These are phyloP conservation scores for Ranitomeya variabilis DNA, from an alignment of 2,113 vertebrate species.

Conservation along the genomic window DNA sequence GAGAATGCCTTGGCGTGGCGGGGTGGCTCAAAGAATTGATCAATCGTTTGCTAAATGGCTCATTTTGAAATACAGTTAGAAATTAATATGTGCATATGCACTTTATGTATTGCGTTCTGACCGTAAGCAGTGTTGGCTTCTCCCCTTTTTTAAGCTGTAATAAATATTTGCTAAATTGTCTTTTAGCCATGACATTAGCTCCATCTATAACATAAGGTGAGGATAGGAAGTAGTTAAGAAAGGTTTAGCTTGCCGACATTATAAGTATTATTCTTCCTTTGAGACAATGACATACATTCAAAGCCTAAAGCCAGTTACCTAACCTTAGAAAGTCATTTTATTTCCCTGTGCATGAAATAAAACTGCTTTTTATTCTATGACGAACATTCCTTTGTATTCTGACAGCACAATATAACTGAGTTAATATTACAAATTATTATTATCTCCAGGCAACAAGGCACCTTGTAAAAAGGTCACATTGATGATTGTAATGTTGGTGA, in stretches of 20 bases:
- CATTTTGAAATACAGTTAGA: too few relatives aligned
- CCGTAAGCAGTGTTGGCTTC: too few relatives aligned
- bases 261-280: slow-evolving; percentile 25
- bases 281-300: slow-evolving; percentile 44
- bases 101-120: too few relatives aligned
- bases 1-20: too few relatives aligned
- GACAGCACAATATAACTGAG: slow-evolving; percentile 57
- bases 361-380: slow-evolving; percentile 54
- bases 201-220: background rate
- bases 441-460: slow-evolving; percentile 58
- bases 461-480: slow-evolving; percentile 58
- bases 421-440: slow-evolving; percentile 58
- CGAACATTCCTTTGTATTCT: slow-evolving; percentile 50
- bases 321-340: slow-evolving; percentile 56
- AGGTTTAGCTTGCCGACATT: background rate
- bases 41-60: too few relatives aligned
- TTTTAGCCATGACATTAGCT: background rate
- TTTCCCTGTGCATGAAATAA: slow-evolving; percentile 51
- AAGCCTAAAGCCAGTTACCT: slow-evolving; percentile 39
- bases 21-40: too few relatives aligned
- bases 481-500: slow-evolving; percentile 46
- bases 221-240: background rate
- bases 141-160: too few relatives aligned
- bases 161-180: background rate
- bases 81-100: too few relatives aligned